Evolutionary conservation across 2,888 invertebrate species (phyloP), one percentile per base, ranked within the genome.

Genomic region (Frankliniella fusca): DNA sequence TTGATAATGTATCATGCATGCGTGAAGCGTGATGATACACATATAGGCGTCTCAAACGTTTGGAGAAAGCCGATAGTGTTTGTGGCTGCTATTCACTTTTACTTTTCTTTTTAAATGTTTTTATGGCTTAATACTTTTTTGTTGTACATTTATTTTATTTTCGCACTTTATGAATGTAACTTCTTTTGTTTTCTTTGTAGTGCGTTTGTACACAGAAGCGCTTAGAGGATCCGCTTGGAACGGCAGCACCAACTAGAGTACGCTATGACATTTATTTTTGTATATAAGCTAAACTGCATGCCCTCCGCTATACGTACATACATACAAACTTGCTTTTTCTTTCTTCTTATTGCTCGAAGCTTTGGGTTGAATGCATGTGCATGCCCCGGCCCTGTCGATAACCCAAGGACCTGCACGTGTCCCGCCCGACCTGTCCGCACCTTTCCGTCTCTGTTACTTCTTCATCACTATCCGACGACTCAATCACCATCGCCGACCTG

Each of bases 111-210:
- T 81, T 80, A 54, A 83, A 80, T 54, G 70, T 50, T 49, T 27
- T 81, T 81, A 70, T 38, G 3, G 38, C 38, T 38, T 38, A 38
- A 38, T 38, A 38, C 5, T 38, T 38, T 38, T 83, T 83, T 83
- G 84, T 81, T 84, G 61, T 83, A 50, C 80, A 61, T 23, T 76
- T 84, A 83, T 84, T 85, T 82, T 82, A 83, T 85, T 85, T 83
- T 85, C 81, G 85, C 84, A 38, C 38, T 38, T 3, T 38, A 38
- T 86, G 83, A 84, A 83, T 84, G 81, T 81, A 82, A 76, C 83
- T 81, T 83, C 54, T 70, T 82, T 81, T 82, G 82, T 84, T 85
- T 76, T 76, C 84, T 84, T 84, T 84, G 84, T 82, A 82, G 54
- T 83, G 23, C 81, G 76, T 82, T 80, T 76, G 70, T 76, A 76